phyloP scores from a whole-genome alignment of 92 coral and sea anemone species.

The Porites cylindrica region DNA sequence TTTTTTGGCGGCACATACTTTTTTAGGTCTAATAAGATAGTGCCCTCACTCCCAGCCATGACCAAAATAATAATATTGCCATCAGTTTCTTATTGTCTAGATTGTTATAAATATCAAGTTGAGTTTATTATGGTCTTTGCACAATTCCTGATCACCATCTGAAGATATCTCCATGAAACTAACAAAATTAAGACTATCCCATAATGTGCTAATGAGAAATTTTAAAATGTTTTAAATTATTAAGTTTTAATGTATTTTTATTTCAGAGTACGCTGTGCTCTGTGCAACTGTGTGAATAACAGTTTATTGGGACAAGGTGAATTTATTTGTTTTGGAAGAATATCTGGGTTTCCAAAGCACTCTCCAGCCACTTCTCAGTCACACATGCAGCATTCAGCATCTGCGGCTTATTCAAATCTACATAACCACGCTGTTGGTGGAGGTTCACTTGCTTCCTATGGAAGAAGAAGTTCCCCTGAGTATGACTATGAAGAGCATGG shows the following conservation, averaged over 20 bases:
- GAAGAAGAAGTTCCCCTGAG: constrained; percentile 6
- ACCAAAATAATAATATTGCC: too few species aligned
- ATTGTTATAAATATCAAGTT: too few species aligned
- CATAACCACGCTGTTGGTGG: constrained; percentile 26
- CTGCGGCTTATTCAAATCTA: neutral
- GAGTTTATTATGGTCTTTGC: too few species aligned
- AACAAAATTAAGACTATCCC: neutral
- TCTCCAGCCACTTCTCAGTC: constrained; percentile 7
- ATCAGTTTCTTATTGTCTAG: too few species aligned
- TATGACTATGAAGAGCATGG: constrained; percentile 8
- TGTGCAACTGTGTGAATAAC: constrained; percentile 86
- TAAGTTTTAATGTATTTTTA: neutral
- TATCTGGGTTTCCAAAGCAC: constrained; percentile 44
- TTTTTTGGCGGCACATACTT: too few species aligned
- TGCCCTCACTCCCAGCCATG: too few species aligned
- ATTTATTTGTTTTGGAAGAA: constrained; percentile 83
- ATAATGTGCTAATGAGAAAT: neutral
- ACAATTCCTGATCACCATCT: too few species aligned
- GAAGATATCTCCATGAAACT: too few species aligned
- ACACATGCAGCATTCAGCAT: constrained; percentile 6
- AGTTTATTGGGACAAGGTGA: constrained; percentile 94
- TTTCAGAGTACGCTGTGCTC: constrained; percentile 82
- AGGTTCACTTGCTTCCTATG: constrained; percentile 11
- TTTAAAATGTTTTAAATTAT: neutral
- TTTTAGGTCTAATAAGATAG: too few species aligned